A percentile compares a stretch with the other conserved stretches of the same genome.
phyloP scores from a whole-genome alignment of 2,888 invertebrate species.

The Pomacea canaliculata region DNA sequence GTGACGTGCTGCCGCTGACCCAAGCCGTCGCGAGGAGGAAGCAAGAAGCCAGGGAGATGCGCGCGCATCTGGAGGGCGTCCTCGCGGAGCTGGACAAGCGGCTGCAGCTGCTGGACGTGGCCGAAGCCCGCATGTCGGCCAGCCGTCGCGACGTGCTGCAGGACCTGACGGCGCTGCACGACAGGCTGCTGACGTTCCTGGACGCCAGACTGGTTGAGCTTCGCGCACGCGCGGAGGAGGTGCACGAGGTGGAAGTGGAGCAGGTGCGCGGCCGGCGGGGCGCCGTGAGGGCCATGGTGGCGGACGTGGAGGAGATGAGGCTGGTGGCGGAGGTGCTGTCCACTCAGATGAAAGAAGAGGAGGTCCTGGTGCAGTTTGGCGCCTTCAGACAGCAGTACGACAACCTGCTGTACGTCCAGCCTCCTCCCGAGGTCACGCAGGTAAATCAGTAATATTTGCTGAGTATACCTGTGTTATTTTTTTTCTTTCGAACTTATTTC shows the following conservation, averaged over 20 bases:
- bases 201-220: conserved; percentile 2
- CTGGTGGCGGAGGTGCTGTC: conserved; percentile 12
- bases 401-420: conserved; percentile 10
- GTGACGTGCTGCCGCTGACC: background rate
- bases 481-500: too few relatives aligned
- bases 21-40: background rate
- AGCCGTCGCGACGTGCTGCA: conserved; percentile 84
- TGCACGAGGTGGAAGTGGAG: background rate
- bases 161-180: conserved; percentile 52
- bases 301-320: conserved; percentile 6
- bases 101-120: conserved; percentile 2
- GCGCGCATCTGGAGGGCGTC: conserved; percentile 1
- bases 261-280: background rate
- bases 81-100: background rate
- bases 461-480: too few relatives aligned
- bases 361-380: conserved; percentile 4
- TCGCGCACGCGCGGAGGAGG: background rate
- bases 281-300: conserved; percentile 8
- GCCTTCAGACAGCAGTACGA: conserved; percentile 15
- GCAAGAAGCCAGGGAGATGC: conserved; percentile 13
- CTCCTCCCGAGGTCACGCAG: background rate
- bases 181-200: conserved; percentile 17
- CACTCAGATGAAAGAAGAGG: background rate
- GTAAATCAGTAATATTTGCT: background rate
- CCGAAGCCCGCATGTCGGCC: conserved; percentile 78